Percentiles rank a stretch among this genome's conserved stretches.
phyloP scores from a whole-genome alignment of 2,888 invertebrate species.

The Linnaemya vulpina region DNA sequence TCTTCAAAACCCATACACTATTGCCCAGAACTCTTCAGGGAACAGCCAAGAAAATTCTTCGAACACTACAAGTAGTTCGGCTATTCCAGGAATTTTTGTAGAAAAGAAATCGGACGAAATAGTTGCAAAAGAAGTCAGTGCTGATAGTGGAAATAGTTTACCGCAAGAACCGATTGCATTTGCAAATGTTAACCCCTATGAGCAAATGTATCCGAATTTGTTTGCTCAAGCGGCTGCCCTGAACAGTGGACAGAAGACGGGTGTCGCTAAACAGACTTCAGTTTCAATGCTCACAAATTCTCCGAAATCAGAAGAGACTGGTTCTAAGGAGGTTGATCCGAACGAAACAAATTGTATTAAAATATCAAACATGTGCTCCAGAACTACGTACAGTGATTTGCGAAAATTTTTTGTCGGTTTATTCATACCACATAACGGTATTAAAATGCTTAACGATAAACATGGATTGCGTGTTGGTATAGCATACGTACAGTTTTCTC shows the following conservation, averaged over 20 bases:
- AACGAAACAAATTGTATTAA: slow-evolving; percentile 85
- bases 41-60: slow-evolving; percentile 37
- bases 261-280: slow-evolving; percentile 30
- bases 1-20: slow-evolving; percentile 76
- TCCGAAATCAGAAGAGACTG: slow-evolving; percentile 47
- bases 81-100: slow-evolving; percentile 71
- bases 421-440: slow-evolving; percentile 90
- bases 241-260: slow-evolving; percentile 50
- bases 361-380: slow-evolving; percentile 88
- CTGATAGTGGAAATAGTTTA: slow-evolving; percentile 19
- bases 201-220: slow-evolving; percentile 79
- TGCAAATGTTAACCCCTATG: slow-evolving; percentile 80
- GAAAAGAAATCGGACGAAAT: slow-evolving; percentile 67
- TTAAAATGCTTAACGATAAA: slow-evolving; percentile 93
- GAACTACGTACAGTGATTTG: slow-evolving; percentile 91
- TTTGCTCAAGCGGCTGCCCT: slow-evolving; percentile 76
- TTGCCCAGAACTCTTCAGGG: slow-evolving; percentile 62
- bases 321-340: slow-evolving; percentile 61
- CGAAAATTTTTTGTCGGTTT: slow-evolving; percentile 91
- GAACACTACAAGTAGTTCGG: slow-evolving; percentile 62
- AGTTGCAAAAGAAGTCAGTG: neutral
- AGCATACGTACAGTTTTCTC: slow-evolving; percentile 91
- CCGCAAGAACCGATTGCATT: slow-evolving; percentile 77
- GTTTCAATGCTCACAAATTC: slow-evolving; percentile 39
- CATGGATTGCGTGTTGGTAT: slow-evolving; percentile 91